Base-by-base conservation (phyloP, 2,888 invertebrate species). In the Leucoptera coffeella region DNA sequence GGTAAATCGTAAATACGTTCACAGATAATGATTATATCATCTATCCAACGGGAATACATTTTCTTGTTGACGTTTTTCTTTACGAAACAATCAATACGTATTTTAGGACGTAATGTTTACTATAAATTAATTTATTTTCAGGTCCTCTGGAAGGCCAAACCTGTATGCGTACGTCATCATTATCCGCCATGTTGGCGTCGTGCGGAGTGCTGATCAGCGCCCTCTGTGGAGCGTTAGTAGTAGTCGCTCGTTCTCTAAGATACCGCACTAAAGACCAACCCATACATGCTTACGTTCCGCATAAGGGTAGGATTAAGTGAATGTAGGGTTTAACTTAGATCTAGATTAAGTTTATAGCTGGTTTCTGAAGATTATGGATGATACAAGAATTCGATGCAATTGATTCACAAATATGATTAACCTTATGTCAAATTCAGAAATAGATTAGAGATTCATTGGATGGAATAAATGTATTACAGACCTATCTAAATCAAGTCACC, bases 171-270 rank as follows among this genome's bases (percentile, higher is more conserved):
- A 76, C 77, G 2, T 69, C 75, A 28, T 74, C 82, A 0, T 60
- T 85, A 20, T 80, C 83, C 9, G 81, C 82, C 7, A 56, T 85
- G 37, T 67, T 83, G 22, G 83, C 79, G 6, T 69, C 80, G 1
- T 74, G 80, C 29, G 82, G 82, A 6, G 72, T 82, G n/a, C 43
- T 84, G 10, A 62, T 87, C 32, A 84, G 85, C 22, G 74, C 86
- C 25, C 59, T 90, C 30, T 74, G 79, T 0, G 83, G 82, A 6
- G 80, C 83, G 0, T 67, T 89, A 13, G 64, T 87, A 36, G 80
- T 83, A 1, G 82, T 87, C 30, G 90, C 88, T 43, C 76, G 85
- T 9, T 78, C 85, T 33, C 77, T 88, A 55, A 72, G 83, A 34
- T 72, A 79, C 35, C 61, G 76, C 12, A 73, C 73, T 33, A 53